phyloP scores from a whole-genome alignment of 35 echinoderm and acorn worm species.

The Lytechinus variegatus region DNA sequence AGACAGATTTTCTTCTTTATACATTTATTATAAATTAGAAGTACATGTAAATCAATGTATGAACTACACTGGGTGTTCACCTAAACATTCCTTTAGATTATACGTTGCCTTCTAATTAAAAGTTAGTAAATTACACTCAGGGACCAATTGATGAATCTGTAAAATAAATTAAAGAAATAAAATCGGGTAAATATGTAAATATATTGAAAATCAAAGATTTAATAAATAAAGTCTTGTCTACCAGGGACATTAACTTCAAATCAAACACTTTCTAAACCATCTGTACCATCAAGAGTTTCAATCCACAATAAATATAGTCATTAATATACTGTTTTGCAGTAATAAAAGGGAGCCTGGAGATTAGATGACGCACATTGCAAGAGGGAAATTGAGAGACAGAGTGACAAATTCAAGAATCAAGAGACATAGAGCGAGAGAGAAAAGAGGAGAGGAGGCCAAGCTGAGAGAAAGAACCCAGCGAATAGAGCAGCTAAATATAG shows the following conservation, averaged over 20 bases:
- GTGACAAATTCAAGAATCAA: background rate
- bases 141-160: no score
- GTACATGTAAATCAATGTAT: no score
- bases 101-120: no score
- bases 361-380: background rate
- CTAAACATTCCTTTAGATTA: no score
- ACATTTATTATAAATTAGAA: no score
- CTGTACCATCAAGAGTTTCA: background rate
- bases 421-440: conserved; percentile 14
- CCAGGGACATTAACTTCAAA: background rate
- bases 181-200: background rate
- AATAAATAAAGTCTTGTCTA: background rate
- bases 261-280: background rate
- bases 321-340: conserved; percentile 13
- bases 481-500: background rate
- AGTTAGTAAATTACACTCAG: no score
- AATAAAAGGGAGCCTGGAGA: conserved; percentile 16
- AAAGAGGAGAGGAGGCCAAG: background rate
- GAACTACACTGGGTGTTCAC: no score
- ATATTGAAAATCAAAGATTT: background rate
- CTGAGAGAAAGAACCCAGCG: background rate
- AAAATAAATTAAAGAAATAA: background rate
- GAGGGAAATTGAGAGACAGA: background rate
- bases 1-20: no score
- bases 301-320: background rate